Base-by-base conservation (phyloP, 30 jellyfish, hydroid and myxozoan genomes). In the Aurelia sp. region DNA sequence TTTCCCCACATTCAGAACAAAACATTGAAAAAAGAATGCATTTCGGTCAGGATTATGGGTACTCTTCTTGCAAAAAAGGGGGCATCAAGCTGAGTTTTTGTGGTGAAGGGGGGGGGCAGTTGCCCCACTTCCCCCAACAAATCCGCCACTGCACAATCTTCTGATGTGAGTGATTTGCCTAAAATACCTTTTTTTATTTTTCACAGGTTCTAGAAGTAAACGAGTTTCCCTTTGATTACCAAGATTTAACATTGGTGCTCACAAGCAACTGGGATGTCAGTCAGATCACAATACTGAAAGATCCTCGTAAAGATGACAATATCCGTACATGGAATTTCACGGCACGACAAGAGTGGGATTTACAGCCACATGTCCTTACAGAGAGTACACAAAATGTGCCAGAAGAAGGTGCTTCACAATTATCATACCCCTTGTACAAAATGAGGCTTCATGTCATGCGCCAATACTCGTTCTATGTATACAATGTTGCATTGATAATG, bases 281-380 rank as follows among this genome's bases (percentile, higher is more conserved):
- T n/a, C 70, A 64, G 47, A 60, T 85, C 33, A 17, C 40, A 10
- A 65, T 85, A 17, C 59, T 18, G 18, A 73, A 74, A 64, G 94
- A 85, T 55, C 94, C 94, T 30, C 3, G 18, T 11, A 44, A 81
- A 30, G 76, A 85, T 53, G 88, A 85, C 88, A 85, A 85, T 31
- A 85, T 85, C n/a, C 65, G 94, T 10, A 85, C 88, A 48, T 85
- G 94, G 94, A 85, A 85, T 73, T 85, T 76, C 78, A 73, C 94
- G 0, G 94, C 88, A 2, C 31, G 94, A 27, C 94, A 74, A 51
- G 88, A 73, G 59, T 73, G 88, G 88, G 92, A 83, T 61, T 64
- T 83, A 0, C 88, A 73, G 38, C 65, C 58, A 55, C 88, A 73
- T 62, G 88, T 85, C 27, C 73, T 85, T 16, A 59, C 75, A 21